These are phyloP conservation scores for Paramisgurnus dabryanus DNA, from an alignment of 2,113 vertebrate genomes.

Conservation along the genomic window DNA sequence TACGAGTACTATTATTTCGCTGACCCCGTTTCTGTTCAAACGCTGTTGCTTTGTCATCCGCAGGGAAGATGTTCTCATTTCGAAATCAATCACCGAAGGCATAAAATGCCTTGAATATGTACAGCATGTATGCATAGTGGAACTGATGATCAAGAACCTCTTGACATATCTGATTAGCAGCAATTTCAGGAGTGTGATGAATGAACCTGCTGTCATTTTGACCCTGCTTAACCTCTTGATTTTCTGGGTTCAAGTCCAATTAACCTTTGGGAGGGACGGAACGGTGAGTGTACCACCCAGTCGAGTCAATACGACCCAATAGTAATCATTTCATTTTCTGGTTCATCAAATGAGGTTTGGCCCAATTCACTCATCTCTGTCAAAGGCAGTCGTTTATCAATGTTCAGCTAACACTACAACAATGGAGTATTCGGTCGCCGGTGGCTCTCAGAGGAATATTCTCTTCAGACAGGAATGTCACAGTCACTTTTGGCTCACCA, in stretches of 20 bases:
- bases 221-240: conserved; percentile 95
- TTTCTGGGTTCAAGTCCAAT: conserved; percentile 99
- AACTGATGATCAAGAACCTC: conserved; percentile 74
- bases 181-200: conserved; percentile 84
- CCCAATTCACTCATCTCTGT: conserved; percentile 86
- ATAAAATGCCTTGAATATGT: conserved; percentile 23
- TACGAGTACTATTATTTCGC: conserved; percentile 41
- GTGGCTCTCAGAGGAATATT: conserved; percentile 46
- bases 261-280: conserved; percentile 88
- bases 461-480: conserved; percentile 18
- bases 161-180: conserved; percentile 90
- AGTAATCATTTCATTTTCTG: conserved; percentile 96
- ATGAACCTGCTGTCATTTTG: conserved; percentile 90
- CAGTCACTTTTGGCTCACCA: conserved; percentile 16
- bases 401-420: conserved; percentile 74
- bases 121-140: conserved; percentile 64
- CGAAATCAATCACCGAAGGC: conserved; percentile 67
- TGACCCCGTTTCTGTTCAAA: conserved; percentile 57
- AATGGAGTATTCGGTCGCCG: conserved; percentile 64
- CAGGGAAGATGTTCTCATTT: conserved; percentile 66
- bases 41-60: conserved; percentile 58
- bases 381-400: conserved; percentile 89
- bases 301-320: conserved; percentile 89
- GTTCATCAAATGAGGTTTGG: conserved; percentile 86
- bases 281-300: conserved; percentile 88